These are phyloP conservation scores for Climacteris rufus DNA, from an alignment of 2,113 vertebrate species.

Conservation along the genomic window DNA sequence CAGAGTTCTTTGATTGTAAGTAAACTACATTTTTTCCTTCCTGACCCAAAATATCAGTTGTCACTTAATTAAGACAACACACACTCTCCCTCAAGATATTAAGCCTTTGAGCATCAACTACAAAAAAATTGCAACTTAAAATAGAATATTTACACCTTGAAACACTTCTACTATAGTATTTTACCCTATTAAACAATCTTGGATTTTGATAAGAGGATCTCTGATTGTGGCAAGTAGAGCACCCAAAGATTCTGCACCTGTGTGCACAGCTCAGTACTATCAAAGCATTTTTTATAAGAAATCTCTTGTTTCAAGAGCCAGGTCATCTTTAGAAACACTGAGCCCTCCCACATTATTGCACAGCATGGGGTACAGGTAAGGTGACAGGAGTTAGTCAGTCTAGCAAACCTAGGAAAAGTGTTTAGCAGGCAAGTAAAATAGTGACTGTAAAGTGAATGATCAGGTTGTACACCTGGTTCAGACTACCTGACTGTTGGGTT, in stretches of 20 bases:
- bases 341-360: not conserved
- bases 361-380: not conserved
- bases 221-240: not conserved
- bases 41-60: not conserved
- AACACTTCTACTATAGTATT: not conserved
- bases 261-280: not conserved
- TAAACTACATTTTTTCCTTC: not conserved
- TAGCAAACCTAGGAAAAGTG: not conserved
- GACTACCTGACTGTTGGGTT: not conserved
- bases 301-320: not conserved
- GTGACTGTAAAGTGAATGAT: not conserved
- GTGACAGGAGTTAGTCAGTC: not conserved
- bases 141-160: not conserved
- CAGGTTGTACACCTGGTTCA: fast-evolving
- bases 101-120: not conserved
- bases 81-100: not conserved
- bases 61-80: not conserved
- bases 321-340: not conserved
- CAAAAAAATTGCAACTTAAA: not conserved
- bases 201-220: not conserved
- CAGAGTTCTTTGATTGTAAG: not conserved
- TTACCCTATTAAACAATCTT: not conserved
- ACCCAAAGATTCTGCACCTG: not conserved
- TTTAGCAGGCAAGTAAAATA: not conserved
- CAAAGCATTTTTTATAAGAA: not conserved